Evolutionary conservation across 2,797 vertebrate genomes (phyloP), one percentile per base, ranked within the genome.

Genomic region (Cyprinella venusta): DNA sequence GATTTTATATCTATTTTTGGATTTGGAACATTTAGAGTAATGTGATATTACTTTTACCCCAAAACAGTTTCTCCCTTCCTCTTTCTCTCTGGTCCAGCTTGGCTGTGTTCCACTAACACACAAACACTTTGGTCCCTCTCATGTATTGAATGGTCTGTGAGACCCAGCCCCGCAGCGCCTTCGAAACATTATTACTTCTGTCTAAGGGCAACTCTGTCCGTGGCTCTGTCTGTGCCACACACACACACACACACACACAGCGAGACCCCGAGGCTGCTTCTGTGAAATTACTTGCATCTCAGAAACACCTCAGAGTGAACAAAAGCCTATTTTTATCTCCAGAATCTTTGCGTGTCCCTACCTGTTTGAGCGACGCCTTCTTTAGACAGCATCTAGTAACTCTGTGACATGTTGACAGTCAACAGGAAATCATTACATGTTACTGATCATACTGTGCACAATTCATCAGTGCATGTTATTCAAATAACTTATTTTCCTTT

Each of bases 21-120:
- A 61, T 67, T 45, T 75, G 61, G 45, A 76, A 45, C 61, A 82
- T 36, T 76, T 68, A 40, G 12, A 48, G 13, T 48, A 48, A 48
- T 15, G 45, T 48, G 45, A 48, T 48, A 15, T 61, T 80, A 48
- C 30, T 59, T 30, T 48, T 80, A 80, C 50, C 30, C 64, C 63
- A 69, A 67, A 9, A 68, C 70, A 67, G 26, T 50, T 52, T 24
- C 48, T 30, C 26, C 19, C 68, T 61, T n/a, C 63, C n/a, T 52
- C 42, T 65, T 40, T 75, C 38, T 33, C 42, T 84, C 86, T 89
- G 75, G 86, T 88, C 75, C 85, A 26, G 52, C 81, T 81, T 81
- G 85, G 85, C 80, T 26, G 0, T 82, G 74, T 85, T 86, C 72
- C 87, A 80, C 61, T 52, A 61, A 70, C 76, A 80, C 70, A 81